Evolutionary conservation across 2,113 vertebrate species (phyloP), one percentile per base, ranked within the genome.

Genomic region (Mus spicilegus): DNA sequence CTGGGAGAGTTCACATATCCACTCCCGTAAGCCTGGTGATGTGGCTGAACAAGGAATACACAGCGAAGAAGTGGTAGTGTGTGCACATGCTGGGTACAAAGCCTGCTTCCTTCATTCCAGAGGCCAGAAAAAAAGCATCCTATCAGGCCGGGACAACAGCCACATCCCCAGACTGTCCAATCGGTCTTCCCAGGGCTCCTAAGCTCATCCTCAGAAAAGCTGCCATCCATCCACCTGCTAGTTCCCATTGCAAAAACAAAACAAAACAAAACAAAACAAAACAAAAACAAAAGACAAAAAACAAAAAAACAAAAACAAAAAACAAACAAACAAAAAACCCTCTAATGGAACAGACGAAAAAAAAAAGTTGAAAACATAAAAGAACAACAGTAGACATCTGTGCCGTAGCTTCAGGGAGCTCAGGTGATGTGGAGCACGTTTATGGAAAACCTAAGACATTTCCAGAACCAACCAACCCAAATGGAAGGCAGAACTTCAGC

Each of bases 41-140:
- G 58, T 65, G 87, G 94, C 24, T 20, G 2, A 93, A 81, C 81
- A 63, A 61, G 0, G 58, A 95, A 90, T 80, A 42, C 67, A 49
- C 49, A 82, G 69, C 89, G 49, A 0, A 84, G 69, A 39, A 36
- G 86, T 7, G 0, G 63, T 69, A 92, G 95, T 92, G 89, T 77
- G 63, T 92, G 81, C 81, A 91, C 95, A 95, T 97, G 97, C 92
- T 77, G 16, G 78, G 75, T 30, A 2, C 22, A 56, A 77, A 1
- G 0, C 97, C 96, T 95, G 84, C 77, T 88, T 96, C 95, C 95
- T 93, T 93, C 67, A 94, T 94, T 96, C 89, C 89, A 95, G 84
- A 36, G 0, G 10, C 81, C 26, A 9, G 11, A 51, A 10, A 54
- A 89, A 81, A 91, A 95, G 61, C n/a, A 78, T 46, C 26, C 28